A percentile compares a stretch with the other conserved stretches of the same genome.
These are phyloP conservation scores for Sminthurinus signatus DNA, from an alignment of 1,140 invertebrate genomes.

Conservation along the genomic window DNA sequence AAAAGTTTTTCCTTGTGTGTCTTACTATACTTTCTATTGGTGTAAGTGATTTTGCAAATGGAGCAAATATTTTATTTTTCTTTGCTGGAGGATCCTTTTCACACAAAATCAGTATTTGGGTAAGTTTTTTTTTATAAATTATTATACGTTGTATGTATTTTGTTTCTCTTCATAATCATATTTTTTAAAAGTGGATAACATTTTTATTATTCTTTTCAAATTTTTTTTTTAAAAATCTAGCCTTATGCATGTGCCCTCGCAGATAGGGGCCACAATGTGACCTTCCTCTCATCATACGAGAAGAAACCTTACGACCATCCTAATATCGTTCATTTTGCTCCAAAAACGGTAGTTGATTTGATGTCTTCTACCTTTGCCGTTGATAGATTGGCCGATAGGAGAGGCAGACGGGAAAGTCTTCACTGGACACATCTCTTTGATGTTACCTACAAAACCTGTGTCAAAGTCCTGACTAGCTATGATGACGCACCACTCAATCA, in stretches of 20 bases:
- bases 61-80: conserved; percentile 15
- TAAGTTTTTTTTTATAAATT: no score
- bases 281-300: conserved; percentile 22
- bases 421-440: conserved; percentile 8
- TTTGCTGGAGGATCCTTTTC: conserved; percentile 24
- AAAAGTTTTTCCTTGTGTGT: no score
- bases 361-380: conserved; percentile 1
- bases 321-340: conserved; percentile 14
- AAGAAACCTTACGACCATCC: conserved; percentile 22
- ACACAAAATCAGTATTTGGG: conserved; percentile 25
- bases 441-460: conserved; percentile 14
- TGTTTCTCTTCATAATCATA: no score
- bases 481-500: conserved; percentile 8
- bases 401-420: neutral
- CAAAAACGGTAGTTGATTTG: conserved; percentile 10
- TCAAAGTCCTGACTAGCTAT: conserved; percentile 2
- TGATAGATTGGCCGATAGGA: conserved; percentile 9
- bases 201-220: no score
- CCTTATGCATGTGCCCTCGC: conserved; percentile 16
- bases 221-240: no score
- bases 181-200: no score
- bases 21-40: no score
- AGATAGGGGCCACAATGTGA: conserved; percentile 28
- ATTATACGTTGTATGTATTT: no score
- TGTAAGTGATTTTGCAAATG: no score